These are phyloP conservation scores for Remorina albescens DNA, from an alignment of 2,797 vertebrate species.

Conservation along the genomic window DNA sequence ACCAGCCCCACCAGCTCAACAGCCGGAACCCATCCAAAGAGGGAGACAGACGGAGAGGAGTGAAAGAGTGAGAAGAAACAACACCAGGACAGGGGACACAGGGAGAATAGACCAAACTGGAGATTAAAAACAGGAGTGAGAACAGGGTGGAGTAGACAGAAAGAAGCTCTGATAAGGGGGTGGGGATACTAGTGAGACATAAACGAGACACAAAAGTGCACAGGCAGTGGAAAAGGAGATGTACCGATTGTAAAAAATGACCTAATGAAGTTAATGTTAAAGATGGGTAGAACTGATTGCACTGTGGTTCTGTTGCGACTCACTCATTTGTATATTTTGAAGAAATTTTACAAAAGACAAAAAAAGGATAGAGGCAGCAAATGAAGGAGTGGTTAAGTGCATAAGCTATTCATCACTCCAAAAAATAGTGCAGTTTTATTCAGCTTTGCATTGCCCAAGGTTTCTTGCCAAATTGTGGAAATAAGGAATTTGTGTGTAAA, in stretches of 20 bases:
- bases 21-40: slow-evolving; percentile 77
- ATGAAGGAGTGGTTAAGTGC: background rate
- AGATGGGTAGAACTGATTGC: slow-evolving; percentile 17
- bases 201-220: slow-evolving; percentile 11
- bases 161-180: slow-evolving; percentile 36
- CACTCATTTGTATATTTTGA: slow-evolving; percentile 31
- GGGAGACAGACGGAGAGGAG: slow-evolving; percentile 43
- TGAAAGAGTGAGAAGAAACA: slow-evolving; percentile 44
- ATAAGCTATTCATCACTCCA: background rate
- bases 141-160: slow-evolving; percentile 29
- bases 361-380: background rate
- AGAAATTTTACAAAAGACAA: background rate
- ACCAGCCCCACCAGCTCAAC: slow-evolving; percentile 81
- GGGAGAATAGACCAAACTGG: slow-evolving; percentile 63
- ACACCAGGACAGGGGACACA: slow-evolving; percentile 35
- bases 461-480: background rate
- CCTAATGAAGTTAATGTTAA: slow-evolving; percentile 19
- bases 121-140: slow-evolving; percentile 46
- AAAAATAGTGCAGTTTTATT: background rate
- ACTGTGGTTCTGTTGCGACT: background rate
- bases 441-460: background rate
- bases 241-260: slow-evolving; percentile 22
- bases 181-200: background rate
- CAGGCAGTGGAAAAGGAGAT: slow-evolving; percentile 12
- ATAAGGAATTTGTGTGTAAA: background rate